Evolutionary conservation across 2,888 invertebrate genomes (phyloP).

Genomic region (Galerucella pusilla): DNA sequence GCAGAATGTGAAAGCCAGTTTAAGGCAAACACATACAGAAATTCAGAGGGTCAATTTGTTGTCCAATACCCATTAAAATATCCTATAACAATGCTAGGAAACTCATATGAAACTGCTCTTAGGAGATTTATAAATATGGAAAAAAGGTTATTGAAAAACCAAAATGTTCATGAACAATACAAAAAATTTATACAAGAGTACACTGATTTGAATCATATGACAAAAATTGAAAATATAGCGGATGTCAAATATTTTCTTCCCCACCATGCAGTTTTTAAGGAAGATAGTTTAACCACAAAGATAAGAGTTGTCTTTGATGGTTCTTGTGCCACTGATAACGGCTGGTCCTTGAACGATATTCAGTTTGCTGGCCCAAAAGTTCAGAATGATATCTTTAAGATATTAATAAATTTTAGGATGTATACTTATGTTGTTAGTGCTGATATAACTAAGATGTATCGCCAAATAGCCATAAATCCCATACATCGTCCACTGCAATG

Average conservation of each 20-base stretch:
- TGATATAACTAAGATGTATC: slow-evolving; percentile 30
- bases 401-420: slow-evolving; percentile 13
- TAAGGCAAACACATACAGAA: slow-evolving; percentile 15
- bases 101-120: slow-evolving; percentile 26
- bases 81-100: slow-evolving; percentile 14
- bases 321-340: slow-evolving; percentile 6
- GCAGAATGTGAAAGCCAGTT: slow-evolving; percentile 25
- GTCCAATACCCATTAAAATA: slow-evolving; percentile 34
- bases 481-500: background rate
- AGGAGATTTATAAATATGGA: slow-evolving; percentile 25
- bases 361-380: slow-evolving; percentile 22
- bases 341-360: slow-evolving; percentile 20
- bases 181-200: background rate
- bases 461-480: slow-evolving; percentile 6
- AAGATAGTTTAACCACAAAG: slow-evolving; percentile 20
- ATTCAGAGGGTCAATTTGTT: slow-evolving; percentile 29
- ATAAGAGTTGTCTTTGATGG: slow-evolving; percentile 16
- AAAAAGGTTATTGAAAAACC: slow-evolving; percentile 20
- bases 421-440: slow-evolving; percentile 21
- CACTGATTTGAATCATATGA: slow-evolving; percentile 30
- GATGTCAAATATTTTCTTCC: slow-evolving; percentile 18
- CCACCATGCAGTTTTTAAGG: slow-evolving; percentile 13
- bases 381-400: slow-evolving; percentile 22
- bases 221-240: slow-evolving; percentile 8
- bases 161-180: background rate